A percentile compares a stretch with the other conserved stretches of the same genome.
Evolutionary conservation across 2,888 invertebrate species (phyloP).

Genomic region (Tubiluchus corallicola): DNA sequence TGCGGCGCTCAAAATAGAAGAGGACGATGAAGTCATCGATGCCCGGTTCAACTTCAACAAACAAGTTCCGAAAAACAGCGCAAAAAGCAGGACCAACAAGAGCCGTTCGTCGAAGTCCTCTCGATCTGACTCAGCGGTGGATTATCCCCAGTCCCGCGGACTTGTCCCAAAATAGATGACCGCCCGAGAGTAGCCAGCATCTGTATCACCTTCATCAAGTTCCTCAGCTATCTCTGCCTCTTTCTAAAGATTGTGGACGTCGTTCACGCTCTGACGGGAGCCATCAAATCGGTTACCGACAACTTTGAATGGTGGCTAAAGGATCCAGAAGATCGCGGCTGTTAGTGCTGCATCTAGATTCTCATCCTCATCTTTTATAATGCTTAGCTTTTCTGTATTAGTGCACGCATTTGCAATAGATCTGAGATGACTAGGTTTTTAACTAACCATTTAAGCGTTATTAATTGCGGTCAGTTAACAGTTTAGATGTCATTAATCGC

Average conservation of each 20-base stretch:
- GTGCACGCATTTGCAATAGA: no score
- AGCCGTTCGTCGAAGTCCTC: not conserved
- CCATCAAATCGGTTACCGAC: not conserved
- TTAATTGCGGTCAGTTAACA: no score
- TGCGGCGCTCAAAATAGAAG: slow-evolving; percentile 40
- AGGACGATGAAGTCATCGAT: slow-evolving; percentile 18
- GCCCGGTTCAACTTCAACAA: not conserved
- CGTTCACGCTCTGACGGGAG: not conserved
- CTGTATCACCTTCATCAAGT: not conserved
- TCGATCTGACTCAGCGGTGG: not conserved
- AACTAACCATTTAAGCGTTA: no score
- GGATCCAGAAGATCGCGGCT: no score
- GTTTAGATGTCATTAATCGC: no score
- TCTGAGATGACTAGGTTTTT: no score
- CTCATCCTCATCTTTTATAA: no score
- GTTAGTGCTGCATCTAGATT: no score
- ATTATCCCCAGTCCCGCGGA: not conserved
- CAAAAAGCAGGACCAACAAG: not conserved
- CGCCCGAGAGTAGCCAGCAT: slow-evolving; percentile 1
- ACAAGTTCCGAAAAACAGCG: not conserved
- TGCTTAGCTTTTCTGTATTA: no score
- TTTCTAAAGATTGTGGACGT: slow-evolving; percentile 1
- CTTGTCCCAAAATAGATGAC: slow-evolving; percentile 3
- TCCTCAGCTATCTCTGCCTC: not conserved
- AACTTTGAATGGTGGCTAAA: no score